phyloP scores from a whole-genome alignment of 2,888 invertebrate species.

The Agrotis clavis region DNA sequence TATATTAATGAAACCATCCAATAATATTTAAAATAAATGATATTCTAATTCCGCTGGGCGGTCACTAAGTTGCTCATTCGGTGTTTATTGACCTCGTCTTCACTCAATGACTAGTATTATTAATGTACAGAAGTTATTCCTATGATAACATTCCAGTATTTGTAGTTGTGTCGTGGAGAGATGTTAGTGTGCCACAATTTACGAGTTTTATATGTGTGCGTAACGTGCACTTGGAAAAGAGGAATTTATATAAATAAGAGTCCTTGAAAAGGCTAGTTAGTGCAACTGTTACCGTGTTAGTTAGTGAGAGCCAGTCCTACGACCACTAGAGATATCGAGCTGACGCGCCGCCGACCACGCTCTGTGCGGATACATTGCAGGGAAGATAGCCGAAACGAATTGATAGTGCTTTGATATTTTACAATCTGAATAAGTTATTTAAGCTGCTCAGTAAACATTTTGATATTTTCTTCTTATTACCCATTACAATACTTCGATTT shows the following conservation, averaged over 20 bases:
- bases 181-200: conserved; percentile 63
- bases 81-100: conserved; percentile 9
- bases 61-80: conserved; percentile 18
- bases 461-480: not conserved
- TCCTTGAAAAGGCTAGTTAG: conserved; percentile 60
- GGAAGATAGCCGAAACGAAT: not conserved
- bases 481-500: not conserved
- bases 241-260: conserved; percentile 60
- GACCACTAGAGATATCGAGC: not conserved
- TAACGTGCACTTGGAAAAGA: conserved; percentile 41
- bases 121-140: conserved; percentile 34
- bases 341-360: conserved; percentile 28
- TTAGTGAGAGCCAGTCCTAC: not conserved
- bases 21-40: conserved; percentile 13
- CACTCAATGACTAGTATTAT: conserved; percentile 49
- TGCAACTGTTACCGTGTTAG: conserved; percentile 24
- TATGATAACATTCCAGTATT: conserved; percentile 61
- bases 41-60: conserved; percentile 29
- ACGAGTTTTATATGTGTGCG: conserved; percentile 47
- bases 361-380: conserved; percentile 5
- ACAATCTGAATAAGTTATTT: not conserved
- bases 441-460: conserved; percentile 1
- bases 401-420: not conserved
- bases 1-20: not conserved
- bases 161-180: conserved; percentile 41